phyloP scores from a whole-genome alignment of 2,797 vertebrate species.

The Florisuga fusca region DNA sequence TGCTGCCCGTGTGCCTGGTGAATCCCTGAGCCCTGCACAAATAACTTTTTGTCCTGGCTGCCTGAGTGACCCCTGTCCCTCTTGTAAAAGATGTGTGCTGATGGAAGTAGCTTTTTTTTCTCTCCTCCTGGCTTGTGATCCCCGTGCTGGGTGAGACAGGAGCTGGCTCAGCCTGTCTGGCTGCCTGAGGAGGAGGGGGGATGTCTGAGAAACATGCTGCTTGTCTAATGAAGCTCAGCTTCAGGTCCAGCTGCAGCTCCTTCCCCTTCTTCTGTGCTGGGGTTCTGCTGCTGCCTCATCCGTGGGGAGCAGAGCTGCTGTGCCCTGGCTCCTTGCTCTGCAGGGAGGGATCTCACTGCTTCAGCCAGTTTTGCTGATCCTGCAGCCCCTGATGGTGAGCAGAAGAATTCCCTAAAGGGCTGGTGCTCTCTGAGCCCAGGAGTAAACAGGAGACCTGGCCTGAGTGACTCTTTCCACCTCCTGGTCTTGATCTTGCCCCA shows the following conservation, averaged over 20 bases:
- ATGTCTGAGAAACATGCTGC: neutral
- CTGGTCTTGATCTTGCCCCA: neutral
- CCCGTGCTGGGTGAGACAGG: rapidly evolving
- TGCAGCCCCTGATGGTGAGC: neutral
- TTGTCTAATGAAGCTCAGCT: neutral
- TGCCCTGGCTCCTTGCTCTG: neutral
- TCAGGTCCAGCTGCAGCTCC: neutral
- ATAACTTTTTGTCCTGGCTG: neutral
- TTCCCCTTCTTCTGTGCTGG: neutral
- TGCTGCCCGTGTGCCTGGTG: rapidly evolving
- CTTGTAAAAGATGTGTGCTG: neutral
- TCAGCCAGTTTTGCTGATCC: neutral
- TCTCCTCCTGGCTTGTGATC: neutral
- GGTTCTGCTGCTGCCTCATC: neutral
- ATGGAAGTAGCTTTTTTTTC: neutral
- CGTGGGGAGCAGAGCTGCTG: rapidly evolving
- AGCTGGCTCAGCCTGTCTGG: neutral
- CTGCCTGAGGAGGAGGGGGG: neutral
- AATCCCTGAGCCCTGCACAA: neutral
- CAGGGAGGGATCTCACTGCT: neutral
- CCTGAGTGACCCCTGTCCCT: neutral
- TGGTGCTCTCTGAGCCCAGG: neutral
- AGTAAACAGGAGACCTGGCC: rapidly evolving
- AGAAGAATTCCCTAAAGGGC: neutral
- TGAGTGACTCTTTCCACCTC: neutral